A percentile compares a stretch with the other conserved stretches of the same genome.
These are phyloP conservation scores for Dryobotodes eremita DNA, from an alignment of 2,888 invertebrate species.

Conservation along the genomic window DNA sequence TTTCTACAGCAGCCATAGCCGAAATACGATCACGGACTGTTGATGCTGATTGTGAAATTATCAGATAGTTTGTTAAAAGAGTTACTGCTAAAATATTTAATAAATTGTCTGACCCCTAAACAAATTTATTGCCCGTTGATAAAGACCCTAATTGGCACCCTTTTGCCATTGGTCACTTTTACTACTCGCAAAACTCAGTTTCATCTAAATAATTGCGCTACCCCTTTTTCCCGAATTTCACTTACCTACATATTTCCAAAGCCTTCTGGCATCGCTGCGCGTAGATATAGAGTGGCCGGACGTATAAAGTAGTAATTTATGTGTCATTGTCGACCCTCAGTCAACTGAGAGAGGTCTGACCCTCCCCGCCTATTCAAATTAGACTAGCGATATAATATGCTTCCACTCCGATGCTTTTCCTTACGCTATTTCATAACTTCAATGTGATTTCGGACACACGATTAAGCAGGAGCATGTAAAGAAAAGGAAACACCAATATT, in stretches of 20 bases:
- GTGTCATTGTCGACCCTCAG: slow-evolving; percentile 80
- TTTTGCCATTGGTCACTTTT: slow-evolving; percentile 27
- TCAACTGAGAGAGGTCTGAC: slow-evolving; percentile 75
- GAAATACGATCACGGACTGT: background rate
- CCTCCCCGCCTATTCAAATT: slow-evolving; percentile 82
- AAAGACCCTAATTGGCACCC: slow-evolving; percentile 35
- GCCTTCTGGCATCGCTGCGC: slow-evolving; percentile 48
- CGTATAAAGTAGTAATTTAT: slow-evolving; percentile 82
- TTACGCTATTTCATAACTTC: slow-evolving; percentile 74
- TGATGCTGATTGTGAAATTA: slow-evolving; percentile 5
- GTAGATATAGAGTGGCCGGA: slow-evolving; percentile 73
- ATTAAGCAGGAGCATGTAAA: slow-evolving; percentile 75
- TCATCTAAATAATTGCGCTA: slow-evolving; percentile 50
- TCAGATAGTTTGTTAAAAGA: background rate
- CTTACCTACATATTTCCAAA: slow-evolving; percentile 66
- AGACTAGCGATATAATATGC: slow-evolving; percentile 77
- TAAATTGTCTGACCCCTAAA: background rate
- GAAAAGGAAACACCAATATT: slow-evolving; percentile 56
- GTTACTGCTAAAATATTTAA: slow-evolving; percentile 1
- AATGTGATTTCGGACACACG: slow-evolving; percentile 78
- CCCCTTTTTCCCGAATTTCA: slow-evolving; percentile 51
- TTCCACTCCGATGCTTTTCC: slow-evolving; percentile 69
- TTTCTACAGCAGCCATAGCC: too few relatives aligned
- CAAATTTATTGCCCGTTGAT: slow-evolving; percentile 5
- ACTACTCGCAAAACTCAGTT: slow-evolving; percentile 26